Base-by-base conservation (phyloP, 2,888 invertebrate species). In the Scaeva pyrastri region DNA sequence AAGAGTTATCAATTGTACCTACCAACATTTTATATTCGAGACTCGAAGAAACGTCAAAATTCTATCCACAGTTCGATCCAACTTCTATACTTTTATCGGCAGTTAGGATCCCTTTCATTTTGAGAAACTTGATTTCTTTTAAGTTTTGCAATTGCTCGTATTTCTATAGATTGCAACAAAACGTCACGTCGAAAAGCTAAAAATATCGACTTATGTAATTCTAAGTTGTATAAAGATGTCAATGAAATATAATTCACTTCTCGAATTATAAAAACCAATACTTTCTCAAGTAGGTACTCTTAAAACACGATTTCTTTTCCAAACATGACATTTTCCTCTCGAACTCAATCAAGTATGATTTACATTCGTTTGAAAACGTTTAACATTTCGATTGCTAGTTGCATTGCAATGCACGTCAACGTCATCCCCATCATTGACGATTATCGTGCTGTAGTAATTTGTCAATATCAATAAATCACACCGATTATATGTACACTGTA, bases 381-480 rank as follows among this genome's bases (percentile, higher is more conserved):
- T 36, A 62, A 62, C 19, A 66, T 66, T 60, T 66, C 79, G 12
- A 58, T 26, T 56, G 19, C 68, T 45, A 21, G 26, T 64, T 58
- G 68, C 52, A 74, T 66, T 66, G 60, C 84, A 66, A 41, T 58
- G 68, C 52, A 74, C 71, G 72, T 68, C 84, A 66, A 41, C 43
- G n/a, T n/a, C n/a, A n/a, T n/a, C 31, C 31, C n/a, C n/a, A n/a
- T n/a, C 43, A 71, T 64, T 64, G 71, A 70, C 74, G 55, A 56
- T 74, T 62, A 75, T 79, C 79, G 80, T 84, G 84, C 79, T 55
- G 71, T 21, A 58, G 75, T 75, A 66, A 75, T 84, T 84, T 84
- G 84, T 84, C 84, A 80, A 79, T 79, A 79, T 71, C 79, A 71
- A 84, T 79, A 84, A 84, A 84, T 84, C 80, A 80, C 84, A 71